Conservation (phyloP, 1,140 invertebrate genomes). For the Tachypleus tridentatus region DNA sequence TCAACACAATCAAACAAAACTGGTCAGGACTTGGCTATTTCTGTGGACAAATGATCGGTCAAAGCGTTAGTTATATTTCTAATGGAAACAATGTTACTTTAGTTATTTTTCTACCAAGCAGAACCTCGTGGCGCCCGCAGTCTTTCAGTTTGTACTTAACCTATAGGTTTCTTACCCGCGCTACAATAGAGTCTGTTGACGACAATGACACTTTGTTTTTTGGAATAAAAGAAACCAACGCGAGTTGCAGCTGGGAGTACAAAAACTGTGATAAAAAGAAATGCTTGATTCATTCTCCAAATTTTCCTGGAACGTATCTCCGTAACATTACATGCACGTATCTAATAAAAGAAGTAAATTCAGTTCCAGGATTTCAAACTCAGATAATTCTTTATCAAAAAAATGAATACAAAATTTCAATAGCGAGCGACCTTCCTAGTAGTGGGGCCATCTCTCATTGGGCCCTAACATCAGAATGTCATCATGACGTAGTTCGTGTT, state of each 20-base stretch:
- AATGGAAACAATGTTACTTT: constrained; percentile 21
- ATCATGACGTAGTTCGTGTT: constrained; percentile 72
- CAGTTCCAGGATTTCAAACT: constrained; percentile 13
- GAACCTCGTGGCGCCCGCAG: constrained; percentile 20
- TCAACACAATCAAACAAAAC: background rate
- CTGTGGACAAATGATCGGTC: constrained; percentile 20
- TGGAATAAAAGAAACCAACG: constrained; percentile 7
- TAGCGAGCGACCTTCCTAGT: background rate
- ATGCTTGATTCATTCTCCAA: constrained; percentile 44
- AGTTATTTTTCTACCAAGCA: constrained; percentile 18
- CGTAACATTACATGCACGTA: constrained; percentile 72
- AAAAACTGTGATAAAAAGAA: constrained; percentile 16
- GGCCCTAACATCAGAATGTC: constrained; percentile 51
- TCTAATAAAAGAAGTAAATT: constrained; percentile 35
- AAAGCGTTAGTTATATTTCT: constrained; percentile 22
- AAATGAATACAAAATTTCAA: constrained; percentile 26
- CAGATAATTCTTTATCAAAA: constrained; percentile 20
- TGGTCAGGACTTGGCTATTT: constrained; percentile 11
- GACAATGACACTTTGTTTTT: constrained; percentile 7
- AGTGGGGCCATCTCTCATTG: background rate
- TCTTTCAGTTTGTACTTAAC: constrained; percentile 23
- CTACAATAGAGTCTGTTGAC: background rate
- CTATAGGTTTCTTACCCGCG: constrained; percentile 13
- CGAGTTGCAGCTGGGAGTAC: constrained; percentile 19
- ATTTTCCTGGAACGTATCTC: constrained; percentile 73